Evolutionary conservation across 2,113 vertebrate genomes (phyloP), one percentile per base, ranked within the genome.

Genomic region (Ophthalmolycus amberensis): DNA sequence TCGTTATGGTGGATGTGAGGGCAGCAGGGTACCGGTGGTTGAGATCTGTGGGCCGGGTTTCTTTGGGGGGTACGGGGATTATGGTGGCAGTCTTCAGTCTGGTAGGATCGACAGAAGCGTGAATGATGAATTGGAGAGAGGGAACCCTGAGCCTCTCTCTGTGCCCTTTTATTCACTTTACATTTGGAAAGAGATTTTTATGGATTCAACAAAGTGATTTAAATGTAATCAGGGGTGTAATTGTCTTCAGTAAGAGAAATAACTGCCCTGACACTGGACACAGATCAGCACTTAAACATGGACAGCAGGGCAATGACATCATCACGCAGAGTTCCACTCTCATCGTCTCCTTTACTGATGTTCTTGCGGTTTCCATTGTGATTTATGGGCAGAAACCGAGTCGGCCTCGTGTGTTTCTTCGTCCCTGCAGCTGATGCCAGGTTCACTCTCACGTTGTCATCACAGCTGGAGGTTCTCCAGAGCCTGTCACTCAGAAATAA

Each of bases 361-460:
- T 73, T 69, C 54, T 1, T 9, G 62, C 0, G 6, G 50, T 34
- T 44, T 12, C 1, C 52, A 9, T 14, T 1, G 1, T 52, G 54
- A 84, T 42, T 62, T 11, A 69, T 62, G 34, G 29, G 1, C 3
- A 18, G 42, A 20, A 59, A 42, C 54, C 9, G 16, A n/a, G 16
- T 16, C 7, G 27, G 58, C 46, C 15, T 18, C 0, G 0, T 29
- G 25, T n/a, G 20, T 15, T 11, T 6, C 25, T 18, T n/a, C 22
- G 32, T 9, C 64, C 64, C 64, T 27, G 78, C 70, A 56, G 77
- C 27, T 48, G 60, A 66, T 44, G 34, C 22, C 71, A 14, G 20
- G 37, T 37, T 58, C 60, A 29, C 79, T 42, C 15, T 60, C 38
- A 9, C 5, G 38, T 67, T 77, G n/a, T 59, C 44, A 20, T 65